A percentile compares a stretch with the other conserved stretches of the same genome.
These are phyloP conservation scores for Bombus affinis DNA, from an alignment of 1,140 invertebrate species.

Conservation along the genomic window DNA sequence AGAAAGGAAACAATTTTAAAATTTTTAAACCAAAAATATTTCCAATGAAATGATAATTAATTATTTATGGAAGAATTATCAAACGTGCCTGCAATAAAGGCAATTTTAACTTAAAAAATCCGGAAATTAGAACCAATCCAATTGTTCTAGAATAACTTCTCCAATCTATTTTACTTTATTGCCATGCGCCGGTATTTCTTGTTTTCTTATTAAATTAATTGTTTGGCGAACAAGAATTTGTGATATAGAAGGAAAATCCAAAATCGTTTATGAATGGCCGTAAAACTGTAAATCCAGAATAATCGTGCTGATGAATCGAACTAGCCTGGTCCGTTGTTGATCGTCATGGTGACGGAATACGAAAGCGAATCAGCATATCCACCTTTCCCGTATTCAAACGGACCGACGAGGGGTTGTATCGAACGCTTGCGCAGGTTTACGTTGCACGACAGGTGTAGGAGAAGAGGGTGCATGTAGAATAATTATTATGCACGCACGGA, in stretches of 20 bases:
- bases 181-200: not conserved
- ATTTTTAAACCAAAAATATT: not conserved
- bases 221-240: not conserved
- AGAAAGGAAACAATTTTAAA: too few relatives aligned
- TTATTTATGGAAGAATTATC: not conserved
- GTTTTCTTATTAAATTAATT: not conserved
- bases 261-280: not conserved
- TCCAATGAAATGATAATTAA: not conserved
- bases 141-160: not conserved
- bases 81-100: too few relatives aligned
- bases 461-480: constrained; percentile 31
- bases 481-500: constrained; percentile 32
- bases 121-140: not conserved
- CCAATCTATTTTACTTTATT: not conserved
- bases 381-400: constrained; percentile 26
- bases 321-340: constrained; percentile 63
- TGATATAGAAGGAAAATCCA: not conserved
- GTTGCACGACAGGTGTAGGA: constrained; percentile 42
- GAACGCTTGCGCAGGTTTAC: constrained; percentile 49
- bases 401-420: constrained; percentile 11
- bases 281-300: not conserved
- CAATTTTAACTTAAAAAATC: not conserved
- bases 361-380: constrained; percentile 30
- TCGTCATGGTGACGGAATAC: constrained; percentile 74
- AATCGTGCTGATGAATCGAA: constrained; percentile 20